phyloP scores from a whole-genome alignment of 2,113 vertebrate genomes.

The Nesogale talazaci region DNA sequence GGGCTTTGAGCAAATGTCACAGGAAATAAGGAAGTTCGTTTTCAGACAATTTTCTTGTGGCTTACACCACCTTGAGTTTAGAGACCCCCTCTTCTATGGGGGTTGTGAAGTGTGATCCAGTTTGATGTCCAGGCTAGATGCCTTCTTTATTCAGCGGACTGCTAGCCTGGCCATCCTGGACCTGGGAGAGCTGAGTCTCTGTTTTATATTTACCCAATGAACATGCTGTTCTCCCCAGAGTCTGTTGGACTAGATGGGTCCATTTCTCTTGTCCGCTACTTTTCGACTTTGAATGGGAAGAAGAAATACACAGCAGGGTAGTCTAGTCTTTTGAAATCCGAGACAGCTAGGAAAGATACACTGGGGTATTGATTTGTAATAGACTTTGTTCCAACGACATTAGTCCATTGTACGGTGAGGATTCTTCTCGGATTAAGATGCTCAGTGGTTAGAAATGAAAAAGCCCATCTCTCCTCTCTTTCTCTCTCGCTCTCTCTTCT shows the following conservation, averaged over 20 bases:
- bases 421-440: constrained; percentile 72
- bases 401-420: constrained; percentile 44
- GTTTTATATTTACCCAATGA: constrained; percentile 74
- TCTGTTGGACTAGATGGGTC: constrained; percentile 67
- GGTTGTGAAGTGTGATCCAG: background rate
- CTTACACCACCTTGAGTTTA: constrained; percentile 56
- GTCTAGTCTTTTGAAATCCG: constrained; percentile 74
- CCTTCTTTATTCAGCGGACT: constrained; percentile 61
- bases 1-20: constrained; percentile 70
- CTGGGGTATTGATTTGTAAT: constrained; percentile 61
- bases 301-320: constrained; percentile 77
- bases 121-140: background rate
- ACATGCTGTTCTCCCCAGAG: constrained; percentile 67
- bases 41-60: background rate
- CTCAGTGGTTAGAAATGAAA: constrained; percentile 70
- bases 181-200: constrained; percentile 47
- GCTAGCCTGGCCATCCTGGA: constrained; percentile 64
- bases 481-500: background rate
- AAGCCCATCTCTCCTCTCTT: constrained; percentile 22
- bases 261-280: constrained; percentile 72
- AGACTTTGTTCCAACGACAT: constrained; percentile 70
- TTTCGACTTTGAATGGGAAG: constrained; percentile 74
- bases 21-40: constrained; percentile 48
- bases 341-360: constrained; percentile 66
- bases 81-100: constrained; percentile 48